Evolutionary conservation across 1,140 invertebrate species (phyloP).

Genomic region (Zaprionus inermis): DNA sequence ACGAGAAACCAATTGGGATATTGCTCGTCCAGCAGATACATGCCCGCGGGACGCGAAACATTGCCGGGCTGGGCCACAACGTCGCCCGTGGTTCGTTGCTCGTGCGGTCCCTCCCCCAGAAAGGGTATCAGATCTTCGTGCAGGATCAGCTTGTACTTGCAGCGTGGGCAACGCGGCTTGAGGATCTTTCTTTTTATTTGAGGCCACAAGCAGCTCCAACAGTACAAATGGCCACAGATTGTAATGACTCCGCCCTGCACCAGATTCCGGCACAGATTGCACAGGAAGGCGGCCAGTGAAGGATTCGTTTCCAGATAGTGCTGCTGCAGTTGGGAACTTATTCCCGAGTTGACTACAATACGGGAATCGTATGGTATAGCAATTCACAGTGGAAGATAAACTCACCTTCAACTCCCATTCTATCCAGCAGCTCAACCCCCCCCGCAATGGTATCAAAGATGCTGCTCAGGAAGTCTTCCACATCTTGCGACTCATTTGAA

Average conservation of each 20-base stretch:
- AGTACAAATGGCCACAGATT: conserved; percentile 60
- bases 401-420: not conserved
- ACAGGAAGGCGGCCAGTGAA: conserved; percentile 3
- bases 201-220: conserved; percentile 62
- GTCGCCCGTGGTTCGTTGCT: not conserved
- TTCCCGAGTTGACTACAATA: not conserved
- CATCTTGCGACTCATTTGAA: not conserved
- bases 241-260: conserved; percentile 45
- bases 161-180: conserved; percentile 33
- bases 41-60: conserved; percentile 53
- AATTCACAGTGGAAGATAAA: not conserved
- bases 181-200: not conserved
- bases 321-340: not conserved
- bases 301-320: not conserved
- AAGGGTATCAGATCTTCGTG: conserved; percentile 57
- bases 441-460: not conserved
- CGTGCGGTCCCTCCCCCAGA: conserved; percentile 47
- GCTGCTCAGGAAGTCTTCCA: not conserved
- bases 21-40: conserved; percentile 17
- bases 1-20: conserved; percentile 33
- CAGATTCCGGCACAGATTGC: conserved; percentile 30
- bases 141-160: conserved; percentile 19
- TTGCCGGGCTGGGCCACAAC: conserved; percentile 37
- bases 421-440: not conserved
- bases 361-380: accelerated